These are phyloP conservation scores for Sebastes hopkinsi DNA, from an alignment of 2,797 vertebrate species.

Conservation along the genomic window DNA sequence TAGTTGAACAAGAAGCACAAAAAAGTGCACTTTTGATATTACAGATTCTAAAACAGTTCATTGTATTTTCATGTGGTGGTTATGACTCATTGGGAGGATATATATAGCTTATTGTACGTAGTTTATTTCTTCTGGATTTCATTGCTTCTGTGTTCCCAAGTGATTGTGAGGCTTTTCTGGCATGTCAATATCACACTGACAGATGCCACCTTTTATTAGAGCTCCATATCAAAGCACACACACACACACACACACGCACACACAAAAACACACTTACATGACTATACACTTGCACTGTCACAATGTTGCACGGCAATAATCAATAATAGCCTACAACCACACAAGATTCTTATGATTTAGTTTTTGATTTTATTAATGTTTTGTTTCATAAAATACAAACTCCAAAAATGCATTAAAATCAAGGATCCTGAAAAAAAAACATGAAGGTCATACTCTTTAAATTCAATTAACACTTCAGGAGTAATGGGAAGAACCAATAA, in stretches of 20 bases:
- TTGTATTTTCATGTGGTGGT: neutral
- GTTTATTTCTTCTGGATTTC: constrained; percentile 27
- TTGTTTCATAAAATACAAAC: constrained; percentile 21
- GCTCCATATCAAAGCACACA: constrained; percentile 31
- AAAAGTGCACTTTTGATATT: neutral
- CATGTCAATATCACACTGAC: constrained; percentile 72
- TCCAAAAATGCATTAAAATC: neutral
- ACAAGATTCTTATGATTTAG: constrained; percentile 1
- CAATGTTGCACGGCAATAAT: constrained; percentile 1
- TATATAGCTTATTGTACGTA: neutral
- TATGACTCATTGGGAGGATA: neutral
- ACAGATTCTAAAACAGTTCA: neutral
- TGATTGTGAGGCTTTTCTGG: constrained; percentile 56
- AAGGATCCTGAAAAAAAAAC: neutral
- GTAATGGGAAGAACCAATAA: neutral
- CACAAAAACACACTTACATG: neutral
- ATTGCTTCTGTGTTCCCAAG: constrained; percentile 37
- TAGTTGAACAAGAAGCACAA: neutral
- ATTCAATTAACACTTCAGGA: constrained; percentile 22
- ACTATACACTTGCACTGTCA: neutral
- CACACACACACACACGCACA: neutral
- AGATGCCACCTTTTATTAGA: constrained; percentile 78
- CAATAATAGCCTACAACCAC: constrained; percentile 28
- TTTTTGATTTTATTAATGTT: constrained; percentile 41
- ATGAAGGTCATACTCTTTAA: neutral